Conservation (phyloP, 1,140 invertebrate species). For the Wasmannia auropunctata region DNA sequence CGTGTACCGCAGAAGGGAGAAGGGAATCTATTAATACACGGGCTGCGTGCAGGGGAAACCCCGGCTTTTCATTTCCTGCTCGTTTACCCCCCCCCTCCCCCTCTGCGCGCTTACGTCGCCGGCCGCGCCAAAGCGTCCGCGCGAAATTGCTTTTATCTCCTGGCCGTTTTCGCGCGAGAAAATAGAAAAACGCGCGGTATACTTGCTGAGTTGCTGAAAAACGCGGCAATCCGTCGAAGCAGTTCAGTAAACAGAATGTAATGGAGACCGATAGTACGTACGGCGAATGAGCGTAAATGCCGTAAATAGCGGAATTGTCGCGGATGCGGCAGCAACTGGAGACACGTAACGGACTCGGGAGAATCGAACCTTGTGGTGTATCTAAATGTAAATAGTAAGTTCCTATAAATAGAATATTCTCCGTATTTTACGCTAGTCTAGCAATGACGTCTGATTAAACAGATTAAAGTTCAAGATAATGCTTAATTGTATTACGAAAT, state of each 20-base stretch:
- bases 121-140: neutral
- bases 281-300: neutral
- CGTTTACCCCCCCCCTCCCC: no score
- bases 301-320: neutral
- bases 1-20: neutral
- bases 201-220: neutral
- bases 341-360: neutral
- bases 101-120: constrained; percentile 16
- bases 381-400: neutral
- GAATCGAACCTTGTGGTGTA: neutral
- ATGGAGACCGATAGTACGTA: neutral
- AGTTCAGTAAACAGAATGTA: neutral
- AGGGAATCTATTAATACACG: constrained; percentile 54
- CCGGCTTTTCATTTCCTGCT: constrained; percentile 53
- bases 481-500: neutral
- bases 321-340: neutral
- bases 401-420: neutral
- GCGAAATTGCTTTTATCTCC: constrained; percentile 26
- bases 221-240: neutral
- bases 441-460: neutral
- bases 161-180: neutral
- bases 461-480: neutral
- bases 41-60: constrained; percentile 19
- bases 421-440: neutral
- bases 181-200: neutral